Evolutionary conservation across 2,113 vertebrate genomes (phyloP).

Genomic region (Pterocles burchelli): DNA sequence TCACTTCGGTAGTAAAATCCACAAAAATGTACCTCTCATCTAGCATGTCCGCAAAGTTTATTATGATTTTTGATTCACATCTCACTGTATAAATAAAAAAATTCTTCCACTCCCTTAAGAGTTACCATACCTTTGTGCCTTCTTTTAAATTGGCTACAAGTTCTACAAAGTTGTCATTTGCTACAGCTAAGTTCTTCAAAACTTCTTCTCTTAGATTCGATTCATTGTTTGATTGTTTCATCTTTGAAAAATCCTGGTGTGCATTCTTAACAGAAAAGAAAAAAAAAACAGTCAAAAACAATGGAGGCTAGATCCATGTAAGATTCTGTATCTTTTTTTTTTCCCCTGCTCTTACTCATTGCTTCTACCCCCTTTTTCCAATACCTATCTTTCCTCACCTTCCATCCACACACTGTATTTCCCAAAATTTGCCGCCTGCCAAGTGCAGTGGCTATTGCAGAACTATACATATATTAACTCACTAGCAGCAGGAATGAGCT

Average conservation of each 20-base stretch:
- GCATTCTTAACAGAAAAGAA: conserved; percentile 74
- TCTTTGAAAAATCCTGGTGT: conserved; percentile 94
- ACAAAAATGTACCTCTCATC: not conserved
- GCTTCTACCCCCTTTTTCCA: not conserved
- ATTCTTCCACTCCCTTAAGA: not conserved
- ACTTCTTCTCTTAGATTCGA: conserved; percentile 95
- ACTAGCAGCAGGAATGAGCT: not conserved
- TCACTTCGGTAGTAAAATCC: not conserved
- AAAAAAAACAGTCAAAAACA: not conserved
- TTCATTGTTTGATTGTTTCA: conserved; percentile 95
- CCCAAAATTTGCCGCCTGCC: not conserved
- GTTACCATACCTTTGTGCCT: conserved; percentile 90
- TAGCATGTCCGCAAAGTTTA: not conserved
- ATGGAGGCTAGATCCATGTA: not conserved
- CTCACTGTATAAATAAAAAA: not conserved
- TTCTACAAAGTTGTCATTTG: conserved; percentile 96
- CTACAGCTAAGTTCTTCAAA: conserved; percentile 94
- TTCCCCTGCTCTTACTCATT: not conserved
- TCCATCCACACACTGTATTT: not conserved
- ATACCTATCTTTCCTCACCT: not conserved
- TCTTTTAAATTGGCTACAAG: conserved; percentile 92
- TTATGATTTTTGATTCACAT: not conserved
- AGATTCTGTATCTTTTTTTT: not conserved
- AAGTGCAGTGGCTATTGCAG: not conserved
- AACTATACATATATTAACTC: not conserved